Evolutionary conservation across 2,888 invertebrate genomes (phyloP), one percentile per base, ranked within the genome.

Genomic region (Aspidapion aeneum): DNA sequence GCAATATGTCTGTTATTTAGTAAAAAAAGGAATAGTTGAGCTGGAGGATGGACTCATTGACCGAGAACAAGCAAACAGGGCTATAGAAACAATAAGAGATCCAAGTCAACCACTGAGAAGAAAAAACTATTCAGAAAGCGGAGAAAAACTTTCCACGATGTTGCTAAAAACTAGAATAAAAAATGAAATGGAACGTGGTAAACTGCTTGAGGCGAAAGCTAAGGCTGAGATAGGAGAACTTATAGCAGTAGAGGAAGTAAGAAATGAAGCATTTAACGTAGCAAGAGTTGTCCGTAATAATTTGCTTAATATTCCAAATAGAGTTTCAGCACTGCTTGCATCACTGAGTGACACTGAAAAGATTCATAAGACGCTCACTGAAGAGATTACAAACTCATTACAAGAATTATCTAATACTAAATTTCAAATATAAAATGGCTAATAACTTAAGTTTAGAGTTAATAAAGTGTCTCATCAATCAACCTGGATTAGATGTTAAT

Each of bases 1-100:
- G 63, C 63, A 63, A 64, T 63, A 63, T 48, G 63, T 63, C 61
- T 63, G 63, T 63, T 63, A 63, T 55, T 63, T 63, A 63, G 63
- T 63, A 63, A 63, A 63, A 22, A 57, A 63, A 63, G 63, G 63
- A 63, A 63, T 63, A 63, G 63, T 63, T 63, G 61, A 63, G 63
- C 55, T 63, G 63, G 63, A 63, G 58, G 60, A 63, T 63, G 63
- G 61, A 3, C 19, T 63, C 5, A 62, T 63, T 55, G 55, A 63
- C 55, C 21, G 63, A 63, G 60, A 63, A 63, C 63, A 63, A 63
- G 63, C 63, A 63, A 63, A 63, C 56, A 21, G 20, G 35, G 60
- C 60, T n/a, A 16, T 60, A 56, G 63, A 16, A 63, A 49, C 63
- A 63, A 63, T 63, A 54, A 52, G 63, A 63, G 60, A 63, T 63